Evolutionary conservation across 2,888 invertebrate genomes (phyloP).

Genomic region (Lasioglossum vierecki): DNA sequence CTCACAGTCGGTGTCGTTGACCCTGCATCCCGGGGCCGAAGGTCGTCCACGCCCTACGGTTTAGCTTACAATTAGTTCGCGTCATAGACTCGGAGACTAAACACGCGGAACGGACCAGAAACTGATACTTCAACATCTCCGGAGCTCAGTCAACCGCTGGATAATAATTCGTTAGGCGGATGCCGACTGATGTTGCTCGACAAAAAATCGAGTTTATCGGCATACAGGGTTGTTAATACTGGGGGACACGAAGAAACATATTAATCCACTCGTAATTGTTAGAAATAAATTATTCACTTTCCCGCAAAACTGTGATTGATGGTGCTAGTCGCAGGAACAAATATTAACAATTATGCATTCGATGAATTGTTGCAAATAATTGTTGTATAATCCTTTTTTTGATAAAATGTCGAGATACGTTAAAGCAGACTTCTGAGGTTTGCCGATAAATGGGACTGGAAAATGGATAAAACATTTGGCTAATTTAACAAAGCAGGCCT

Average conservation of each 20-base stretch:
- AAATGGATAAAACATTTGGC: too few species aligned
- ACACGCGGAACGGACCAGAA: background rate
- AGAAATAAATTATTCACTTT: background rate
- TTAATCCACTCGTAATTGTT: too few species aligned
- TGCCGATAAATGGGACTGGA: too few species aligned
- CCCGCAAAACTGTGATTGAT: background rate
- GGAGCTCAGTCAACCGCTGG: background rate
- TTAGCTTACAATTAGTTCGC: slow-evolving; percentile 21
- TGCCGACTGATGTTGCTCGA: background rate
- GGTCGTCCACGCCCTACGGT: slow-evolving; percentile 17
- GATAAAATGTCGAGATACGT: too few species aligned
- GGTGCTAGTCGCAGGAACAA: too few species aligned
- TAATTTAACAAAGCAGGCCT: background rate
- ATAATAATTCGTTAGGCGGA: background rate
- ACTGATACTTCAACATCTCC: background rate
- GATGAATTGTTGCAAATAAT: background rate
- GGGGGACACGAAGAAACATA: too few species aligned
- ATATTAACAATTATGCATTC: background rate
- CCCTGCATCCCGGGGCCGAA: slow-evolving; percentile 6
- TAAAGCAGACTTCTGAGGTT: background rate
- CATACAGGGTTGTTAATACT: too few species aligned
- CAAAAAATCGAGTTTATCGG: too few species aligned
- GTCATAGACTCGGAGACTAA: slow-evolving; percentile 16
- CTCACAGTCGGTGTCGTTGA: background rate
- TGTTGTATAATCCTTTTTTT: too few species aligned